Percentiles rank a stretch among this genome's conserved stretches.
phyloP scores from a whole-genome alignment of 2,888 invertebrate species.

The Drosophila merina region DNA sequence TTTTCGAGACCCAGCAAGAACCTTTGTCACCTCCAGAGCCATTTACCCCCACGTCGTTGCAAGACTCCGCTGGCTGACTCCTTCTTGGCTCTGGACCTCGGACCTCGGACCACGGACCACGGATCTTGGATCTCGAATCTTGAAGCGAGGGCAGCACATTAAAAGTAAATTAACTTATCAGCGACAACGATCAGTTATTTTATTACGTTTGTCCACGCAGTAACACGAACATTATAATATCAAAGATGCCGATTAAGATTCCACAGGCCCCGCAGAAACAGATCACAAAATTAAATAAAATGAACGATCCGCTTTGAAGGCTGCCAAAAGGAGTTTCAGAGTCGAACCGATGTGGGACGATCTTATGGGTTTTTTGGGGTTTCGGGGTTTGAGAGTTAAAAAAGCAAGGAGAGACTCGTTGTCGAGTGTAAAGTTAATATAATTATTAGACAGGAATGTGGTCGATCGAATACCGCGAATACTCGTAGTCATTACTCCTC shows the following conservation, averaged over 20 bases:
- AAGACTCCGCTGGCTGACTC: conserved; percentile 11
- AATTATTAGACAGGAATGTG: neutral
- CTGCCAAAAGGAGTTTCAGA: conserved; percentile 2
- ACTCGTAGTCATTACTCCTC: neutral
- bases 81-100: conserved; percentile 8
- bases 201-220: conserved; percentile 84
- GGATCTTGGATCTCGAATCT: neutral
- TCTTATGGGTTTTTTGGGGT: neutral
- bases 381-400: too few relatives aligned
- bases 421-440: neutral
- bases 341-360: neutral
- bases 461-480: neutral
- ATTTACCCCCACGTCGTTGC: conserved; percentile 70
- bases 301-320: conserved; percentile 37
- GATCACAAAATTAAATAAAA: conserved; percentile 19
- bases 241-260: conserved; percentile 82
- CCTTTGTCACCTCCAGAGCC: conserved; percentile 74
- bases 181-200: conserved; percentile 84
- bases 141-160: conserved; percentile 76
- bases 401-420: neutral
- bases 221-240: conserved; percentile 84
- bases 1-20: conserved; percentile 37
- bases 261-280: conserved; percentile 30
- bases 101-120: conserved; percentile 6
- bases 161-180: conserved; percentile 85